Base-by-base conservation (phyloP, 2,888 invertebrate genomes). In the Rhagium mordax region DNA sequence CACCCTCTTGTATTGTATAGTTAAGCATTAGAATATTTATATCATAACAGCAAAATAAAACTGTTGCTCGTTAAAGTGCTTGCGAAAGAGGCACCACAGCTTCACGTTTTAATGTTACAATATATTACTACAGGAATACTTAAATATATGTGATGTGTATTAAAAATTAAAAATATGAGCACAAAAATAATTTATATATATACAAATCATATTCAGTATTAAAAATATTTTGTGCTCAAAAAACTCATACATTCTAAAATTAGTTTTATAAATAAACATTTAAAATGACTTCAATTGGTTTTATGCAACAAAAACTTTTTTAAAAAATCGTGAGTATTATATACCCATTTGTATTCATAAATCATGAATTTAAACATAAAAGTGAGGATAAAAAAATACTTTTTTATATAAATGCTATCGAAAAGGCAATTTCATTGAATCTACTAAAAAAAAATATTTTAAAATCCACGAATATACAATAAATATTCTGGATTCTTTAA, bases 61-160 rank as follows among this genome's bases (percentile, higher is more conserved):
- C 16, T 33, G 18, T 16, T 8, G 33, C 20, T 51, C 53, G 10
- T 60, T n/a, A n/a, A 60, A 47, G 57, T 68, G 72, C 68, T 72
- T 61, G 49, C 62, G 67, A 72, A 68, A 71, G 62, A 66, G 55
- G 68, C 72, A 62, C 61, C 13, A 13, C 53, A 27, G 53, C 21
- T n/a, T 53, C 29, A 24, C 15, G 5, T 59, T 53, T 49, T 66
- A 71, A 29, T 27, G n/a, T 53, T 70, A 70, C 18, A 33, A 29
- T 33, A 59, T 33, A 59, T 10, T 24, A 27, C 55, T 57, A 70
- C n/a, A 24, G 27, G 59, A 57, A 68, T 59, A 68, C 68, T 59
- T 59, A 57, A 66, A 65, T 21, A 10, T 33, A 57, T 33, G 27
- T 53, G 47, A 53, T 67, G 67, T 67, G 18, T 8, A 51, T 21